phyloP scores from a whole-genome alignment of 2,888 invertebrate species.

The Autographa pulchrina region DNA sequence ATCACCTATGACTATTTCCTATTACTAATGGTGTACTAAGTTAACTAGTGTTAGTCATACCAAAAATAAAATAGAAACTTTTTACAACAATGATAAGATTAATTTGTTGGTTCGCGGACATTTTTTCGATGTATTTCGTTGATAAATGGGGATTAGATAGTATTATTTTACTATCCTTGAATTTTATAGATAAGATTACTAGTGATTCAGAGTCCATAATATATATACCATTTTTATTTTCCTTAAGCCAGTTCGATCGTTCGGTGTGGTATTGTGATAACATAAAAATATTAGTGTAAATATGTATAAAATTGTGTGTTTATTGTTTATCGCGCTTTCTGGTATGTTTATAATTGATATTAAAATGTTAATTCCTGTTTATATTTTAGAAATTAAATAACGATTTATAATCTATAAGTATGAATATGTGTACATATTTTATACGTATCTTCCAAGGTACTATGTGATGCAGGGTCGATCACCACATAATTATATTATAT shows the following conservation, averaged over 20 bases:
- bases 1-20: too few species aligned
- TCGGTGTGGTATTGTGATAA: neutral
- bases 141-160: constrained; percentile 20
- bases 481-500: too few species aligned
- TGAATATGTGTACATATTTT: too few species aligned
- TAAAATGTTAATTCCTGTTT: too few species aligned
- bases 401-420: too few species aligned
- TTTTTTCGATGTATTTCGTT: neutral
- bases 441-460: too few species aligned
- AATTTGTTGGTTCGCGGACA: neutral
- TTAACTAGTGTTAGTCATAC: neutral
- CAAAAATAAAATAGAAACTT: neutral
- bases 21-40: too few species aligned
- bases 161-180: neutral
- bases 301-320: constrained; percentile 34
- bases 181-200: constrained; percentile 21
- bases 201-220: constrained; percentile 12
- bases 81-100: neutral
- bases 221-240: neutral
- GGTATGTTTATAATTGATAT: constrained; percentile 20
- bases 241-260: neutral
- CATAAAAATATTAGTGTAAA: neutral
- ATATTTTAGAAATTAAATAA: too few species aligned
- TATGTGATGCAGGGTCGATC: too few species aligned
- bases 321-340: constrained; percentile 30